Percentiles rank a stretch among this genome's conserved stretches.
These are phyloP conservation scores for Pasiphila rectangulata DNA, from an alignment of 2,888 invertebrate genomes.

Conservation along the genomic window DNA sequence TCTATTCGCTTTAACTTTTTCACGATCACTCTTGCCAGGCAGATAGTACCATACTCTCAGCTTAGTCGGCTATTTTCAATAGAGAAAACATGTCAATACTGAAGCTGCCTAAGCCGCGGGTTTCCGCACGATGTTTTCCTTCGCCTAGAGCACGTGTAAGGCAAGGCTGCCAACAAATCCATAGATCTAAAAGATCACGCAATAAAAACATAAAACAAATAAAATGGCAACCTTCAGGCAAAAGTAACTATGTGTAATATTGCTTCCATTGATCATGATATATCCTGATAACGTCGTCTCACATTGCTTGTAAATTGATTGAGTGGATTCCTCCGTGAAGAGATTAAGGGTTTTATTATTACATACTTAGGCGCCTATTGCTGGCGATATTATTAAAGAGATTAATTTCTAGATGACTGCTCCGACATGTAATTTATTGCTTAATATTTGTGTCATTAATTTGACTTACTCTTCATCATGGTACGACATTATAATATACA, in stretches of 20 bases:
- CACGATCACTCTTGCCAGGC: too few species aligned
- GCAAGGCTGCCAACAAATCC: too few species aligned
- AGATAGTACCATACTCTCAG: too few species aligned
- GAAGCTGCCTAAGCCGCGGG: too few species aligned
- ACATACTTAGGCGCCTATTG: constrained; percentile 16
- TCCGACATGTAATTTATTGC: constrained; percentile 18
- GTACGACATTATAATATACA: too few species aligned
- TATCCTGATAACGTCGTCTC: constrained; percentile 22
- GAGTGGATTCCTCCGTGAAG: constrained; percentile 27
- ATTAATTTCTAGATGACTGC: constrained; percentile 26
- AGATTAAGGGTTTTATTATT: constrained; percentile 27
- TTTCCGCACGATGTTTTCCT: too few species aligned
- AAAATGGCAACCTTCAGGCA: neutral
- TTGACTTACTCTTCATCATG: neutral
- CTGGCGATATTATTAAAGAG: constrained; percentile 23
- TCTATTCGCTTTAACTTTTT: too few species aligned
- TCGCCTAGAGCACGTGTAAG: too few species aligned
- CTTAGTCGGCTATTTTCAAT: too few species aligned
- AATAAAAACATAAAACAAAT: too few species aligned
- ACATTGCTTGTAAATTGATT: constrained; percentile 27
- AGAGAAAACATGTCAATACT: too few species aligned
- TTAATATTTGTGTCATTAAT: constrained; percentile 9
- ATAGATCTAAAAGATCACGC: too few species aligned
- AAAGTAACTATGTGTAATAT: neutral
- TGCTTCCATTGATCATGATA: constrained; percentile 18